Base-by-base conservation (phyloP, 1,140 invertebrate species). In the Anastrepha ludens region DNA sequence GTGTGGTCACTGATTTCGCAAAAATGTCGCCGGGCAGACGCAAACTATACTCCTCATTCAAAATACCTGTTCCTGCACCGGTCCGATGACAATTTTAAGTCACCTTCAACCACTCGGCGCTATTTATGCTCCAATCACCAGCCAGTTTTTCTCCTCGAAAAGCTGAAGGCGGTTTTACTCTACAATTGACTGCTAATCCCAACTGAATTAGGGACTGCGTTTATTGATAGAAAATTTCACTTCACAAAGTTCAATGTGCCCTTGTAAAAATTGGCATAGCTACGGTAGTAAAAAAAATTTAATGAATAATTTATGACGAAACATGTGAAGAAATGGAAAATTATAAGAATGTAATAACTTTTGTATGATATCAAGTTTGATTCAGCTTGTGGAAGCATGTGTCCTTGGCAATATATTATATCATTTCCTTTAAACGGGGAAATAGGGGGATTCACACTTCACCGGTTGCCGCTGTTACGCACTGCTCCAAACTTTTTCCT, bases 231-330 rank as follows among this genome's bases (percentile, higher is more conserved):
- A 81, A 81, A 81, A 81, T 81, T 81, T 44, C 47, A 81, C 47
- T 78, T 55, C 20, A 55, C 55, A 81, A 55, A 81, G 74, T 81
- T 81, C 74, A 81, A 81, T 81, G 74, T 55, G 74, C 74, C n/a
- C 7, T 47, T 81, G 44, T 6, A 3, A 67, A 20, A 67, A 67
- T 39, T 39, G 29, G 62, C 1, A 17, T 58, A 58, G 13, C 13
- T 8, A 8, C 13, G 13, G 13, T 8, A 58, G 13, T 13, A 58
- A 58, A 70, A 70, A 70, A 41, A 70, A 20, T 29, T 9, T 70
- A 41, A 70, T 20, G 1, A 29, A 29, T 29, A 29, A 29, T 29
- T 29, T 29, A 29, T 29, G 29, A 29, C 29, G 1, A 29, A 29
- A 29, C 29, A 29, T 29, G 29, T 29, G 29, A 29, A 29, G 1